These are phyloP conservation scores for Excalfactoria chinensis DNA, from an alignment of 2,113 vertebrate species.

Conservation along the genomic window DNA sequence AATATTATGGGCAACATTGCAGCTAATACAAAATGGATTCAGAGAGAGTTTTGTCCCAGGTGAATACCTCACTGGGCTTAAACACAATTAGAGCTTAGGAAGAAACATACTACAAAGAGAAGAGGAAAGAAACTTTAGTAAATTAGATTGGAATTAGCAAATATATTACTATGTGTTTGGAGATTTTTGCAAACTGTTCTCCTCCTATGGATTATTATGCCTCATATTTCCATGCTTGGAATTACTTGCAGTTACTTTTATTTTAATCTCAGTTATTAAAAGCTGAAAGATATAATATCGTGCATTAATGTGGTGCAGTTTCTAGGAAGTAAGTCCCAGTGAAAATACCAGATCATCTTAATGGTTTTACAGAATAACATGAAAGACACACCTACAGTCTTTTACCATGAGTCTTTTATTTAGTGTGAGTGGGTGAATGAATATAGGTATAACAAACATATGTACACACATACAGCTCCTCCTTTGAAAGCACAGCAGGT, in stretches of 20 bases:
- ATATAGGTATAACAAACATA: neutral
- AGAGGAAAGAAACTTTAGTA: neutral
- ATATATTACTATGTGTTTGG: neutral
- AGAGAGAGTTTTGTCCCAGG: neutral
- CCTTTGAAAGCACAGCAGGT: neutral
- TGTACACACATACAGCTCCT: fast-evolving
- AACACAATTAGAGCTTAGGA: neutral
- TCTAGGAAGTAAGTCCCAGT: neutral
- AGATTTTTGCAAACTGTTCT: neutral
- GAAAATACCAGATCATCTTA: neutral
- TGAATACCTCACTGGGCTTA: neutral
- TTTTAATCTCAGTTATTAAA: neutral
- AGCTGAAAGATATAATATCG: neutral
- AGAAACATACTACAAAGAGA: neutral
- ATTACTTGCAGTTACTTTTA: neutral
- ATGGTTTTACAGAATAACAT: neutral
- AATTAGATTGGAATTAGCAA: neutral
- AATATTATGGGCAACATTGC: neutral
- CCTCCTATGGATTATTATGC: neutral
- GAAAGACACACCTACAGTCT: fast-evolving
- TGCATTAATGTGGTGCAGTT: neutral
- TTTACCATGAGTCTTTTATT: neutral
- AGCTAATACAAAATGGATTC: neutral
- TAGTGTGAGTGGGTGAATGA: neutral
- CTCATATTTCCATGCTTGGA: neutral